Evolutionary conservation across 1,140 invertebrate genomes (phyloP).

Genomic region (Drosophila aff.): DNA sequence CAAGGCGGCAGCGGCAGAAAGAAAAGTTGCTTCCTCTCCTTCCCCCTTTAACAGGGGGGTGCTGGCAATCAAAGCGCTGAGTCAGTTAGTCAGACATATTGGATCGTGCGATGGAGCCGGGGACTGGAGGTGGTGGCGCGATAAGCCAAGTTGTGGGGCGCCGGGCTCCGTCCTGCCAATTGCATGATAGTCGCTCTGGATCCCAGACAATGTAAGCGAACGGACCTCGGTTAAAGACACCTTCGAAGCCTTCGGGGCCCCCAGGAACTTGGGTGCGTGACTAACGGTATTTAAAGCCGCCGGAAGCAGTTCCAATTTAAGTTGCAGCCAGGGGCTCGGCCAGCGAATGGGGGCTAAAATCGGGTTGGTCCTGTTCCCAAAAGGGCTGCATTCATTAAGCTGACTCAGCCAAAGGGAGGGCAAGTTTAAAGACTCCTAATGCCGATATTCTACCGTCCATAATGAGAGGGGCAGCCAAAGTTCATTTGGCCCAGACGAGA

Average conservation of each 20-base stretch:
- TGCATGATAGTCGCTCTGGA: conserved; percentile 56
- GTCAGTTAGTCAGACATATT: conserved; percentile 83
- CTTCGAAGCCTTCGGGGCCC: conserved; percentile 41
- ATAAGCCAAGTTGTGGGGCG: conserved; percentile 35
- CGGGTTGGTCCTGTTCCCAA: conserved; percentile 10
- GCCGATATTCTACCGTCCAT: conserved; percentile 12
- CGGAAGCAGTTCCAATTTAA: conserved; percentile 85
- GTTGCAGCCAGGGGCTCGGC: conserved; percentile 66
- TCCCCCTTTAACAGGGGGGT: neutral
- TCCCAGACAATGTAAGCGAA: conserved; percentile 67
- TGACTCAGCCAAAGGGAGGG: conserved; percentile 55
- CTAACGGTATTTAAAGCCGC: conserved; percentile 82
- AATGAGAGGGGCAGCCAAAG: conserved; percentile 15
- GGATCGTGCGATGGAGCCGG: conserved; percentile 46
- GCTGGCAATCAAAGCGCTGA: conserved; percentile 80
- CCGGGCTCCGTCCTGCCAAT: conserved; percentile 39
- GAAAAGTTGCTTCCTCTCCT: conserved; percentile 72
- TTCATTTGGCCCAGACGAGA: conserved; percentile 8
- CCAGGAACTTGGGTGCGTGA: conserved; percentile 71
- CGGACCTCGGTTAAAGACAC: conserved; percentile 65
- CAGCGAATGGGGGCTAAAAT: conserved; percentile 14
- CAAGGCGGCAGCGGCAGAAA: conserved; percentile 67
- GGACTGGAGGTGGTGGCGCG: conserved; percentile 14
- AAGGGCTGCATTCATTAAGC: conserved; percentile 71
- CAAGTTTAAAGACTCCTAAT: conserved; percentile 47